A percentile compares a stretch with the other conserved stretches of the same genome.
These are phyloP conservation scores for Junonia oenone DNA, from an alignment of 2,888 invertebrate genomes.

Conservation along the genomic window DNA sequence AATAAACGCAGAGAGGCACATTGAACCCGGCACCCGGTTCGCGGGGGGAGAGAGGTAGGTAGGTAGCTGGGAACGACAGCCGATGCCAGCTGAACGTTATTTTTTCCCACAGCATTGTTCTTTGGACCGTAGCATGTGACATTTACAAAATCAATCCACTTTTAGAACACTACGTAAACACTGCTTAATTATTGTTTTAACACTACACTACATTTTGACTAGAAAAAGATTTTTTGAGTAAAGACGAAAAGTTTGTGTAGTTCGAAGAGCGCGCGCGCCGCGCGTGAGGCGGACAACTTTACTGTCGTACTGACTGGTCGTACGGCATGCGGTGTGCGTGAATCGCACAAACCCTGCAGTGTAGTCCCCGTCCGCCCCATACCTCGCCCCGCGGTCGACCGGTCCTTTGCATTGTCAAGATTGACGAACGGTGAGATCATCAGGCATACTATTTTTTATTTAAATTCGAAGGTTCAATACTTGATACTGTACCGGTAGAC, in stretches of 20 bases:
- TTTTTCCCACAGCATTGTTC: constrained; percentile 81
- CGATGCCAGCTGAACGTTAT: constrained; percentile 80
- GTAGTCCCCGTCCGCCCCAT: constrained; percentile 42
- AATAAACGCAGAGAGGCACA: constrained; percentile 78
- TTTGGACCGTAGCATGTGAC: constrained; percentile 71
- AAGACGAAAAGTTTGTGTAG: constrained; percentile 43
- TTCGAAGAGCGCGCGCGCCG: constrained; percentile 68
- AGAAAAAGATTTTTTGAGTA: constrained; percentile 47
- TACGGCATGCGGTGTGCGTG: constrained; percentile 53
- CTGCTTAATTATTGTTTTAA: constrained; percentile 34
- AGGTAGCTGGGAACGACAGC: constrained; percentile 77
- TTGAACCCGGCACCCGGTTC: constrained; percentile 75
- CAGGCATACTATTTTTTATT: constrained; percentile 43
- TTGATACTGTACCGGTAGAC: not conserved
- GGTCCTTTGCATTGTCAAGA: constrained; percentile 77
- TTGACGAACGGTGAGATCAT: constrained; percentile 76
- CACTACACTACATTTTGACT: constrained; percentile 60
- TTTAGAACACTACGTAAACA: constrained; percentile 44
- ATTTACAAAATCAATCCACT: constrained; percentile 30
- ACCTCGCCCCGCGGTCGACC: constrained; percentile 50
- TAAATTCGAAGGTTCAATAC: not conserved
- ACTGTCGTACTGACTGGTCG: constrained; percentile 58
- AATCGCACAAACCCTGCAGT: constrained; percentile 68
- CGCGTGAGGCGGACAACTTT: constrained; percentile 63
- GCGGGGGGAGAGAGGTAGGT: constrained; percentile 71